Evolutionary conservation across 1,140 invertebrate genomes (phyloP), one percentile per base, ranked within the genome.

Genomic region (Cydia strobilella): DNA sequence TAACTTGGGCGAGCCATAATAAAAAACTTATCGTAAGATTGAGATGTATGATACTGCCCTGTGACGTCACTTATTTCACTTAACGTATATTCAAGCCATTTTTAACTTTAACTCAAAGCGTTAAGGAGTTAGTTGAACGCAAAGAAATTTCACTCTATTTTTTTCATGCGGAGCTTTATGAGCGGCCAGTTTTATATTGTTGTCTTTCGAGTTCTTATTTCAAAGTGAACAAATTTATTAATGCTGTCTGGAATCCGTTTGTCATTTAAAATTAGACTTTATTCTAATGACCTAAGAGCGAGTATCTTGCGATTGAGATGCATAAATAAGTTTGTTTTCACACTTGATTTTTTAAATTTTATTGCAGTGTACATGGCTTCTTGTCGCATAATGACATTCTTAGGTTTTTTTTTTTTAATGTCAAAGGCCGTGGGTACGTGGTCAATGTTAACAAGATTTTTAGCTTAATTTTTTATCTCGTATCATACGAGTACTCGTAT

Each of bases 21-120:
- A 86, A 86, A 86, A 85, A 82, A 83, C 73, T 84, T 86, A 86
- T 86, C 82, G 79, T 77, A 59, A 85, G 85, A 86, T 86, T 86
- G 85, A 86, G 85, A 83, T 75, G 75, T 79, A 81, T 84, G 85
- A 86, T 86, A 86, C 48, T 35, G 27, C 23, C 23, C 9, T 18
- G 18, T 76, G 75, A 76, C 75, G 71, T 76, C 71, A 73, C 71
- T 31, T 20, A 12, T 13, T 35, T 54, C 7, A 6, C 15, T 20
- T 10, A 39, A 15, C 42, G 9, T 35, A 4, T 5, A 82, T 79
- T 81, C 79, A 84, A 59, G 10, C 35, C 1, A 83, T 76, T 73
- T 71, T 75, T 51, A 59, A 76, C 75, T 65, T 77, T 84, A 81
- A 73, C 6, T 0, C 27, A 20, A 23, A 12, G 15, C 0, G 15